Percentiles rank a stretch among this genome's conserved stretches.
Evolutionary conservation across 2,113 vertebrate species (phyloP).

Genomic region (Vanacampus margaritifer): DNA sequence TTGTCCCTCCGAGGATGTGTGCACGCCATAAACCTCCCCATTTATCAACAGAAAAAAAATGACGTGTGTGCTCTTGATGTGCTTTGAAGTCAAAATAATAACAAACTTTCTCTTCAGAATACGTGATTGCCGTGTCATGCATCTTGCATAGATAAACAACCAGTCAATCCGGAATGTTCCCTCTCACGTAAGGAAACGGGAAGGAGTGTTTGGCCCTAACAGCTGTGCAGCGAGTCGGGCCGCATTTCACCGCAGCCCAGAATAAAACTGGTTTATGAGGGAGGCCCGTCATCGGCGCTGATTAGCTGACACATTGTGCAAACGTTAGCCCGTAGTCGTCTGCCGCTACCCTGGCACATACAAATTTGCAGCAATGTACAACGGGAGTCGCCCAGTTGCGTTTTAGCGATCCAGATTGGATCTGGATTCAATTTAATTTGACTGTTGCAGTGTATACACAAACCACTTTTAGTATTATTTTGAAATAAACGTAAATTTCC

Average conservation of each 20-base stretch:
- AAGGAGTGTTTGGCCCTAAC: background rate
- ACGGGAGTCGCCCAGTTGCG: no score
- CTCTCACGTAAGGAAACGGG: background rate
- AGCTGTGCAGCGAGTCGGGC: conserved; percentile 6
- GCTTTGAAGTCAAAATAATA: conserved; percentile 24
- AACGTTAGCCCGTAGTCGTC: background rate
- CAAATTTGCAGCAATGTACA: background rate
- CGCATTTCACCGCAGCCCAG: background rate
- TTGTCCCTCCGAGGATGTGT: background rate
- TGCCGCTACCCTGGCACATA: background rate
- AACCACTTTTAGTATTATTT: no score
- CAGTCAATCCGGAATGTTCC: conserved; percentile 29
- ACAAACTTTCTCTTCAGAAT: background rate
- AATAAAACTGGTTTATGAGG: background rate
- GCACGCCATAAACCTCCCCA: conserved; percentile 17
- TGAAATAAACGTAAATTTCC: no score
- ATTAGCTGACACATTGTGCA: background rate
- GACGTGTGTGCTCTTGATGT: conserved; percentile 2
- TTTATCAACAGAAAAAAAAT: conserved; percentile 32
- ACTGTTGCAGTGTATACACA: no score
- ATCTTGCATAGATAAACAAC: conserved; percentile 1
- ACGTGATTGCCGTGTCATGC: background rate
- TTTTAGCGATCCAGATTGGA: background rate
- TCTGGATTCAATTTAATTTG: background rate
- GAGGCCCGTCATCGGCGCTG: rapidly evolving